These are phyloP conservation scores for Pteronura brasiliensis DNA, from an alignment of 2,113 vertebrate species.

Conservation along the genomic window DNA sequence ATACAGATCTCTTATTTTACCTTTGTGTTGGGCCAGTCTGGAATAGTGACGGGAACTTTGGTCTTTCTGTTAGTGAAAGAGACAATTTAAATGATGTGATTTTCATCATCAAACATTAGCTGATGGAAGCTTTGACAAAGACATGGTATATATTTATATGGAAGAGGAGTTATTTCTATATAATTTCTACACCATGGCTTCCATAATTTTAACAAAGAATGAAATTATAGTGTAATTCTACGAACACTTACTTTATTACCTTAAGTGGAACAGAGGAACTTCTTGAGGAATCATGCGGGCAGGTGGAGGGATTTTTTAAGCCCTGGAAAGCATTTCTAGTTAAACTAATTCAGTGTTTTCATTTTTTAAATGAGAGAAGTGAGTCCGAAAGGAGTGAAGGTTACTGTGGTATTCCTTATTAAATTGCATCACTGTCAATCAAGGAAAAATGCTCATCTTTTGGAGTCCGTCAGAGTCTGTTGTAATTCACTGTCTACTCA, in stretches of 20 bases:
- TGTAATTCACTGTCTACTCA: slow-evolving; percentile 9
- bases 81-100: not conserved
- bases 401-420: slow-evolving; percentile 33
- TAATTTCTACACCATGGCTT: not conserved
- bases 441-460: not conserved
- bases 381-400: not conserved
- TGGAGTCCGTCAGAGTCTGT: not conserved
- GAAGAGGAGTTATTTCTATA: not conserved
- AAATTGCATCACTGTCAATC: slow-evolving; percentile 20
- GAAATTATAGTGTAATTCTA: not conserved
- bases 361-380: not conserved
- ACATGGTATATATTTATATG: not conserved
- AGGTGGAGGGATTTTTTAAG: not conserved
- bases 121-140: not conserved
- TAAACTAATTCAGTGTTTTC: not conserved
- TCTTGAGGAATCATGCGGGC: not conserved
- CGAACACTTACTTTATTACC: not conserved
- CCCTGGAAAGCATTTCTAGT: not conserved
- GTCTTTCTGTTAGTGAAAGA: not conserved
- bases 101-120: not conserved
- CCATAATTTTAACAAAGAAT: not conserved
- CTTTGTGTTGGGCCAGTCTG: not conserved
- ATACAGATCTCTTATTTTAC: not conserved
- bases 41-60: not conserved
- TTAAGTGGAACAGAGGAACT: not conserved